Evolutionary conservation across 2,113 vertebrate genomes (phyloP).

Genomic region (Motacilla tschutschensis): DNA sequence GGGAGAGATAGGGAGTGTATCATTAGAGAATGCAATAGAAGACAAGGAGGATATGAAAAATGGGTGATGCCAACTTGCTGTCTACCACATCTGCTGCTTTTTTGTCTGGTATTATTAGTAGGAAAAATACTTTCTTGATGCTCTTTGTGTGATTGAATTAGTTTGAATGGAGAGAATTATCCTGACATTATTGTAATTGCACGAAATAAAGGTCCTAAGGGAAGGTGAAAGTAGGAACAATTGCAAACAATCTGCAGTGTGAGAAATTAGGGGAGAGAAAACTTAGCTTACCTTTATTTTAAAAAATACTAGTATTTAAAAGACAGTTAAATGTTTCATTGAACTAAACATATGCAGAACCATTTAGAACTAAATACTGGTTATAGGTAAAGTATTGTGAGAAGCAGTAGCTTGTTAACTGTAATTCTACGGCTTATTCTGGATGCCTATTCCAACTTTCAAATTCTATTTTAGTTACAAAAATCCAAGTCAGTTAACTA

Average conservation of each 20-base stretch:
- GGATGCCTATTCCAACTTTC: not conserved
- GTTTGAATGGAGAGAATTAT: not conserved
- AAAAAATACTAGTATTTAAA: not conserved
- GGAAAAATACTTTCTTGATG: not conserved
- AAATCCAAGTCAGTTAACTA: not conserved
- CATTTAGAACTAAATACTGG: not conserved
- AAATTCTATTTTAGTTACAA: not conserved
- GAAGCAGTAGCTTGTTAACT: not conserved
- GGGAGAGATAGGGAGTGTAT: not conserved
- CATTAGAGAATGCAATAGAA: not conserved
- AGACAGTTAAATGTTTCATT: not conserved
- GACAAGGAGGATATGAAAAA: not conserved
- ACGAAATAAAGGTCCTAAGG: not conserved
- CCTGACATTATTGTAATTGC: not conserved
- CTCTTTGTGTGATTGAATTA: not conserved
- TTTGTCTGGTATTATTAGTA: not conserved
- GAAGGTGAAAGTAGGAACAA: not conserved
- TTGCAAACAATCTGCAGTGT: not conserved
- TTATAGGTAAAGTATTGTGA: not conserved
- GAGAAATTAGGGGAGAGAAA: not conserved
- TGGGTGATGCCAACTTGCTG: not conserved
- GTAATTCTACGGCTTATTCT: not conserved
- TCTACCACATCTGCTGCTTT: not conserved
- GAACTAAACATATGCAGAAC: not conserved
- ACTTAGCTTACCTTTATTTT: not conserved